phyloP scores from a whole-genome alignment of 2,888 invertebrate genomes.

The Malthinus flaveolus region DNA sequence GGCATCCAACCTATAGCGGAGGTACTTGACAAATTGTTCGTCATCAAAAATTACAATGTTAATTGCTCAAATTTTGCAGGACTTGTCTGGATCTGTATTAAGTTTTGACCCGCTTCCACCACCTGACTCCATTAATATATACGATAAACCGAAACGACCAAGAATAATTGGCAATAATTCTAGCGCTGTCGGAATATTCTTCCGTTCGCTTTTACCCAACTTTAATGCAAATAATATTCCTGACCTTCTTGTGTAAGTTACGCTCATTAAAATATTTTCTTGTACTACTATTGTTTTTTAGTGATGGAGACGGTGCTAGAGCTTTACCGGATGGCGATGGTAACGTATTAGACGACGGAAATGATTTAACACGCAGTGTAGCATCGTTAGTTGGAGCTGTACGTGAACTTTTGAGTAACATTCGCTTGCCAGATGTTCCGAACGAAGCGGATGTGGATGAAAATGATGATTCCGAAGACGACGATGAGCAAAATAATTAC shows the following conservation, averaged over 20 bases:
- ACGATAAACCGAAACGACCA: slow-evolving; percentile 59
- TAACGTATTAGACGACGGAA: slow-evolving; percentile 47
- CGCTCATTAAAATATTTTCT: neutral
- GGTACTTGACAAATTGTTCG: slow-evolving; percentile 48
- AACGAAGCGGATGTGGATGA: slow-evolving; percentile 58
- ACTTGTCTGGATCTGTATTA: slow-evolving; percentile 62
- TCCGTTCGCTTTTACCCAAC: slow-evolving; percentile 73
- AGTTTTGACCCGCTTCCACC: slow-evolving; percentile 83
- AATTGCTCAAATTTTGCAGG: slow-evolving; percentile 37
- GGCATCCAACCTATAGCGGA: slow-evolving; percentile 65
- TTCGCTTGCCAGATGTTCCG: slow-evolving; percentile 62
- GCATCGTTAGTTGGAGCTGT: slow-evolving; percentile 71
- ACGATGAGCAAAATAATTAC: slow-evolving; percentile 57
- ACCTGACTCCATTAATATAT: slow-evolving; percentile 71
- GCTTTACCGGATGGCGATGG: slow-evolving; percentile 45
- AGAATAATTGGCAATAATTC: slow-evolving; percentile 39
- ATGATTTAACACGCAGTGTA: slow-evolving; percentile 65
- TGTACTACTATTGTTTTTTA: slow-evolving; percentile 12
- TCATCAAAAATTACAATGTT: neutral
- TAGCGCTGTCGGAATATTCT: slow-evolving; percentile 61
- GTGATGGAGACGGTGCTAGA: slow-evolving; percentile 39
- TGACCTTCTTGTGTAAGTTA: neutral
- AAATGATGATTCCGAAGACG: slow-evolving; percentile 57
- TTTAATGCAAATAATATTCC: slow-evolving; percentile 56
- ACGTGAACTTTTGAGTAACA: slow-evolving; percentile 70